These are phyloP conservation scores for Pachyrhynchus sulphureomaculatus DNA, from an alignment of 1,140 invertebrate genomes.

Conservation along the genomic window DNA sequence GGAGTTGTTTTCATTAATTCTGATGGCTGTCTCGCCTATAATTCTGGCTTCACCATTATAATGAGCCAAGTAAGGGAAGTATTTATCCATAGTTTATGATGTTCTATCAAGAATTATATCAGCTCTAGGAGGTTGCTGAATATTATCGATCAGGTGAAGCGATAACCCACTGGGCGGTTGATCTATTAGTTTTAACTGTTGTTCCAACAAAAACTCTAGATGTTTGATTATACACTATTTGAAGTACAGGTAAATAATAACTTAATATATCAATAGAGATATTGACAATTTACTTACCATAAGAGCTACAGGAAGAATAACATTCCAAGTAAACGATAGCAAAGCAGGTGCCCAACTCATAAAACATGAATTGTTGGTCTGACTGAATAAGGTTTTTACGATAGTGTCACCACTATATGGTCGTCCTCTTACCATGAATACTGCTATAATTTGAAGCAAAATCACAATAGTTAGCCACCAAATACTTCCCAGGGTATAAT, in stretches of 20 bases:
- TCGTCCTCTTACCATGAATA: constrained; percentile 79
- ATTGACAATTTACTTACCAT: constrained; percentile 70
- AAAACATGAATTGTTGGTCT: constrained; percentile 57
- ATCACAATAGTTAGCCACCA: constrained; percentile 87
- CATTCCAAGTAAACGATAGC: constrained; percentile 86
- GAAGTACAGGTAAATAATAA: constrained; percentile 1
- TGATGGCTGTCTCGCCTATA: no score
- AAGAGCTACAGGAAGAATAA: constrained; percentile 74
- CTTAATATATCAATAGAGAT: no score
- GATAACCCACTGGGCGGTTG: no score
- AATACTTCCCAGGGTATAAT: constrained; percentile 75
- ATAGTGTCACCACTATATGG: constrained; percentile 83
- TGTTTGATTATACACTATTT: not conserved
- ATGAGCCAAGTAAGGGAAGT: no score
- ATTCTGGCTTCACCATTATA: no score
- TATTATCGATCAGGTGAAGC: no score
- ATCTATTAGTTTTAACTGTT: no score
- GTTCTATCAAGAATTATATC: no score
- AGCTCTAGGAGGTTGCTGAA: no score
- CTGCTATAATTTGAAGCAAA: constrained; percentile 71
- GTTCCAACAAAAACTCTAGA: no score
- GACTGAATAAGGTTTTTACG: constrained; percentile 66
- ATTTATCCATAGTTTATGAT: no score
- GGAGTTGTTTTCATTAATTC: no score
- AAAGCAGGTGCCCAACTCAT: constrained; percentile 66